phyloP scores from a whole-genome alignment of 2,888 invertebrate species.

The Ormyrus pomaceus region DNA sequence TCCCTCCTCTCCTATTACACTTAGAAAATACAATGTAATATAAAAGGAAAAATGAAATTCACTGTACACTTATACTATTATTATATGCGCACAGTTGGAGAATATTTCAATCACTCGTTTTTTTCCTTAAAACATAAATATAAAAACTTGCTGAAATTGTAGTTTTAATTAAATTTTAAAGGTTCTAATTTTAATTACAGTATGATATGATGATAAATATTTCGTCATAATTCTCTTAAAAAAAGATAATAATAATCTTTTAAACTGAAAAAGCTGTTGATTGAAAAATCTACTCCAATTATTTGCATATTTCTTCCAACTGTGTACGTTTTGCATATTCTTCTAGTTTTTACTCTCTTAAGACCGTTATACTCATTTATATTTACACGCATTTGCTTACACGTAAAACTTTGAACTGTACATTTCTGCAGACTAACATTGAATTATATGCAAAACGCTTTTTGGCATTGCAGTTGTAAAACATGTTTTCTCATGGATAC shows the following conservation, averaged over 20 bases:
- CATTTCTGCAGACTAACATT: no score
- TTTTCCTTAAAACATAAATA: slow-evolving; percentile 22
- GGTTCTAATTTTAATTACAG: no score
- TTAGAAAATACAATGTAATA: slow-evolving; percentile 15
- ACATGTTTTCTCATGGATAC: no score
- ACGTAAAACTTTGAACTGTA: background rate
- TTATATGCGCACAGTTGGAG: slow-evolving; percentile 43
- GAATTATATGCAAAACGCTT: no score
- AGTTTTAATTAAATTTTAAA: no score
- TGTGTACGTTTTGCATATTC: slow-evolving; percentile 3
- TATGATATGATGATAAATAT: no score
- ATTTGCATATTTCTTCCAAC: slow-evolving; percentile 1
- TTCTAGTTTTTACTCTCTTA: background rate
- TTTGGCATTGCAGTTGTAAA: no score
- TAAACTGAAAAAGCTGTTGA: no score
- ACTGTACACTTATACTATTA: slow-evolving; percentile 27
- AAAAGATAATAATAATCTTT: no score
- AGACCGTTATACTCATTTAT: background rate
- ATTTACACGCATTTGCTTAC: background rate
- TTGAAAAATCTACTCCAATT: background rate
- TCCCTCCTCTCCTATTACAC: slow-evolving; percentile 27
- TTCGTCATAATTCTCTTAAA: no score
- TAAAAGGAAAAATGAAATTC: slow-evolving; percentile 12
- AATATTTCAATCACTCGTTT: slow-evolving; percentile 6
- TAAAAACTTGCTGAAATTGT: background rate